Evolutionary conservation across 2,888 invertebrate genomes (phyloP).

Genomic region (Caenorhabditis sp.): DNA sequence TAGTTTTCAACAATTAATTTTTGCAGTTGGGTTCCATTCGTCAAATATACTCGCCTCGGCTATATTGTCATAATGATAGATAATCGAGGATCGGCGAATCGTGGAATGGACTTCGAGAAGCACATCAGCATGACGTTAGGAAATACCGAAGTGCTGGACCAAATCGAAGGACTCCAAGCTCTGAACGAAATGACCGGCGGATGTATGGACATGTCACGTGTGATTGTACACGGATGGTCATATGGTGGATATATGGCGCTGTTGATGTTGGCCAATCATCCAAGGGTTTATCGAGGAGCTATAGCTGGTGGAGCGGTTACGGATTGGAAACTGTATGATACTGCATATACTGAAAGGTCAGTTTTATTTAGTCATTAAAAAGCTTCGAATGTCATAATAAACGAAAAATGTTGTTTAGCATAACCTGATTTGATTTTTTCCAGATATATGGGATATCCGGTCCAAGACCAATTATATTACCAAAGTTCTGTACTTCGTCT

Average conservation of each 20-base stretch:
- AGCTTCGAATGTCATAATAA: too few species aligned
- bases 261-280: conserved; percentile 87
- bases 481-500: conserved; percentile 86
- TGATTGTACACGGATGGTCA: conserved; percentile 98
- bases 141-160: conserved; percentile 89
- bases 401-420: not conserved
- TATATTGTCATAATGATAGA: conserved; percentile 95
- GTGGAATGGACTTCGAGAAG: conserved; percentile 90
- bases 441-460: conserved; percentile 61
- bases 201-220: conserved; percentile 88
- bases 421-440: conserved; percentile 6
- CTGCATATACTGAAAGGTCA: conserved; percentile 88
- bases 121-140: conserved; percentile 89
- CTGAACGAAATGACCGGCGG: conserved; percentile 75
- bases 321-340: conserved; percentile 95
- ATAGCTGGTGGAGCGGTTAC: conserved; percentile 97
- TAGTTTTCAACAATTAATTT: not conserved
- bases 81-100: conserved; percentile 90
- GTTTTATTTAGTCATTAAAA: not conserved
- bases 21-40: conserved; percentile 76
- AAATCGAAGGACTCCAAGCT: conserved; percentile 90
- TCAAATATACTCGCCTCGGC: conserved; percentile 92
- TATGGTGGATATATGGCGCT: conserved; percentile 97
- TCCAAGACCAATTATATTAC: conserved; percentile 72
- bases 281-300: conserved; percentile 74